Base-by-base conservation (phyloP, 2,113 vertebrate species). In the Hippocampus zosterae region DNA sequence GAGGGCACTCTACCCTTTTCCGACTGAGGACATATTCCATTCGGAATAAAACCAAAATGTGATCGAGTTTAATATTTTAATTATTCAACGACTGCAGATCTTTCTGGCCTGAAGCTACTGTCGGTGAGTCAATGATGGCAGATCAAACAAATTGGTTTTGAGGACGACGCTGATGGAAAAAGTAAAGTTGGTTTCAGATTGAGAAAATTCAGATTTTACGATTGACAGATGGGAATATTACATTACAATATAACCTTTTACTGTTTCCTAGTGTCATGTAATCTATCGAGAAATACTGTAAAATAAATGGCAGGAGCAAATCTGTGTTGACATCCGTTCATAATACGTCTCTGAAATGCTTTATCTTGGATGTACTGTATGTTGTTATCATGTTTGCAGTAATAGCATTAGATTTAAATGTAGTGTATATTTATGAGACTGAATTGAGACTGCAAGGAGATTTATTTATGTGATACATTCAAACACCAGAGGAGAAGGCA, bases 341-440 rank as follows among this genome's bases (percentile, higher is more conserved):
- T 60, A 33, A 60, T 57, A 13, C 15, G 8, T 33, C 57, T 60
- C 16, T 60, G 27, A 33, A 60, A 60, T 8, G 7, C 55, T 29
- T 60, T 9, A 33, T 33, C 15, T 18, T 16, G 3, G 15, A 27
- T 60, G 15, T n/a, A n/a, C n/a, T n/a, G n/a, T 27, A 25, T 60
- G 27, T 18, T 33, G 15, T 66, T 8, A 46, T 8, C 75, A 77
- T 79, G 48, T 80, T 68, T 62, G 62, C 33, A 27, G 42, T 40
- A 52, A 79, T 44, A 77, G 63, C 65, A 78, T 16, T 62, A 41
- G 46, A n/a, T 65, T 76, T 65, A 64, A 79, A 82, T 77, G 46
- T 59, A 68, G 59, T 53, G 60, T 72, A 65, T 77, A 79, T 83
- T 77, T 66, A 79, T 83, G 68, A 69, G 72, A 50, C 46, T 50